Evolutionary conservation across 2,113 vertebrate species (phyloP).

Genomic region (Mustelus asterias): DNA sequence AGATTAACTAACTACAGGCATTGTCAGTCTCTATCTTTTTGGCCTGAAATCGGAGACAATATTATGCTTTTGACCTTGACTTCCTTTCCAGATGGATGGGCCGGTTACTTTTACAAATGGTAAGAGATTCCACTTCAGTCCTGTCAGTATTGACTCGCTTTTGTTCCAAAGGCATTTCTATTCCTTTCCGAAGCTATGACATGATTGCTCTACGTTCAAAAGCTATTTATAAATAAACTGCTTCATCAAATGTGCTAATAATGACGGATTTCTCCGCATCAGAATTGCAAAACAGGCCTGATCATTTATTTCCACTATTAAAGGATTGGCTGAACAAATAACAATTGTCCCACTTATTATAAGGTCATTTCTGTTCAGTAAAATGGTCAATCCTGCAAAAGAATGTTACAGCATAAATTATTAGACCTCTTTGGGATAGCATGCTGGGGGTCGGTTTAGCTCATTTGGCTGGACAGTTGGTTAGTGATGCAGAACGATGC

Average conservation of each 20-base stretch:
- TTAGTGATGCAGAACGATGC: too few relatives aligned
- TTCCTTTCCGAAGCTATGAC: not conserved
- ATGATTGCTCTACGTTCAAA: not conserved
- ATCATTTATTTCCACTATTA: not conserved
- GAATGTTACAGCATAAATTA: not conserved
- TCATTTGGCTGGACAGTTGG: too few relatives aligned
- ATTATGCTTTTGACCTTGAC: slow-evolving; percentile 55
- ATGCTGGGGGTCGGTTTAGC: too few relatives aligned
- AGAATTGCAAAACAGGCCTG: not conserved
- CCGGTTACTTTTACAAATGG: slow-evolving; percentile 48
- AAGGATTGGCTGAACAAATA: not conserved
- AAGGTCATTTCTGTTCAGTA: not conserved
- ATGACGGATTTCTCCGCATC: too few relatives aligned
- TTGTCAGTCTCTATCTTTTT: slow-evolving; percentile 58
- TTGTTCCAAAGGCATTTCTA: not conserved
- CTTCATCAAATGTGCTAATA: not conserved
- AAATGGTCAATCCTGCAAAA: not conserved
- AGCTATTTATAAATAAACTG: not conserved
- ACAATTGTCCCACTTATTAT: not conserved
- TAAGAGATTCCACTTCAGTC: slow-evolving; percentile 45
- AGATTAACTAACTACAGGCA: slow-evolving; percentile 56
- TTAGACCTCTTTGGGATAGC: not conserved
- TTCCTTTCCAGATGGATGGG: slow-evolving; percentile 58
- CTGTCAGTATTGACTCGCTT: slow-evolving; percentile 38
- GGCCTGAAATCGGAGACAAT: slow-evolving; percentile 57